Percentiles rank a stretch among this genome's conserved stretches.
Conservation (phyloP, 2,888 invertebrate species). For the Trichacis sp. region DNA sequence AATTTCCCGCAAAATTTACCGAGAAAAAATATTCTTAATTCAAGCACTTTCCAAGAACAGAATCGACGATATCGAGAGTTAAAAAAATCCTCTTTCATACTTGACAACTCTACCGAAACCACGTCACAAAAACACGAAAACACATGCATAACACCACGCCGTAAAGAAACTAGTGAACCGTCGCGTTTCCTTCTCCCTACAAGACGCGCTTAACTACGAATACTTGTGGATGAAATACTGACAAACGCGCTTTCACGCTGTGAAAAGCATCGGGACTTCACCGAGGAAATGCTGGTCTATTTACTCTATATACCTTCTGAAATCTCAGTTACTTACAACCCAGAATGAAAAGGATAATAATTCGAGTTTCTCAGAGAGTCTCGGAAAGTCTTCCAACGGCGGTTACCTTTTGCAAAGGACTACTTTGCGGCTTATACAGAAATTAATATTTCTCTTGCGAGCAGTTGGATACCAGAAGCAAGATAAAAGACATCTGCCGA, state of each 20-base stretch:
- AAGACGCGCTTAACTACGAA: background rate
- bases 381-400: constrained; percentile 11
- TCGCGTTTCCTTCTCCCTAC: background rate
- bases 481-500: constrained; percentile 16
- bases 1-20: no score
- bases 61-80: no score
- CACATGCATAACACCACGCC: no score
- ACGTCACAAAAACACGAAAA: no score
- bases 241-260: constrained; percentile 29
- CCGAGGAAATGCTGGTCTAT: constrained; percentile 15
- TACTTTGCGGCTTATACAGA: constrained; percentile 40
- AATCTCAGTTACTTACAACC: constrained; percentile 34
- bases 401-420: constrained; percentile 38
- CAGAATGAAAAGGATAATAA: constrained; percentile 28
- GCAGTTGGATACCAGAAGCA: constrained; percentile 32
- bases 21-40: no score
- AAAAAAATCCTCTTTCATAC: no score
- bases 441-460: constrained; percentile 42
- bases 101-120: no score
- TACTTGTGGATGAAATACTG: constrained; percentile 16
- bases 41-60: no score
- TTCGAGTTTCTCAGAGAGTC: constrained; percentile 24
- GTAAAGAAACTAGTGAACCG: background rate
- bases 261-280: constrained; percentile 14
- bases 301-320: constrained; percentile 33